Conservation (phyloP, 2,113 vertebrate species). For the Stictonetta naevosa region DNA sequence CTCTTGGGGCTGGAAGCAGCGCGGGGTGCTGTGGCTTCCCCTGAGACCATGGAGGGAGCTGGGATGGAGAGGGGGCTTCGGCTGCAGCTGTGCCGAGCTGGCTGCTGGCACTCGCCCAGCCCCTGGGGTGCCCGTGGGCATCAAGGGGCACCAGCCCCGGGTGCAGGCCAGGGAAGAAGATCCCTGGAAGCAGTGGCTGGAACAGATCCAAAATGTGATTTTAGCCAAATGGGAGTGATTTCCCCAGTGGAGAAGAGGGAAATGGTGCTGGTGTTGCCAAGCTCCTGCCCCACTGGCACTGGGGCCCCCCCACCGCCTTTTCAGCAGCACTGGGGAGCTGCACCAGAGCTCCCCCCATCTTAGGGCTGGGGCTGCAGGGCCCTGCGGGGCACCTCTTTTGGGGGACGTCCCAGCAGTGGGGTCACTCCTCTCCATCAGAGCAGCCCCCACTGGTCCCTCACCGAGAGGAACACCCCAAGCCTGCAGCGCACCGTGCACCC, state of each 20-base stretch:
- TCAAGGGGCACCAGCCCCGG: not conserved
- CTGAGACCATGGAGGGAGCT: too few species aligned
- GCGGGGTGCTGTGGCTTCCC: accelerated
- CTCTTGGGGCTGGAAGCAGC: not conserved
- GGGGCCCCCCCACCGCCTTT: not conserved
- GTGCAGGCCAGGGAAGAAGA: accelerated
- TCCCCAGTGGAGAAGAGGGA: not conserved
- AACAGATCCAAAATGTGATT: not conserved
- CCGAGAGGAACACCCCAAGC: not conserved
- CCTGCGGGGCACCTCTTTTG: accelerated
- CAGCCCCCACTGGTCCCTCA: not conserved
- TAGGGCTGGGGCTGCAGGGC: not conserved
- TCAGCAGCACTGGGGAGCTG: not conserved
- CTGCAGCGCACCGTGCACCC: not conserved
- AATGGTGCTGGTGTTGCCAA: accelerated
- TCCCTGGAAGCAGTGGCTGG: not conserved
- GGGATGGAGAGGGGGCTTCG: accelerated
- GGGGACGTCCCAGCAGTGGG: accelerated
- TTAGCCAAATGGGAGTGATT: not conserved
- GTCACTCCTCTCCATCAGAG: not conserved
- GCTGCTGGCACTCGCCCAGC: not conserved
- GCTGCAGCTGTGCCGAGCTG: not conserved
- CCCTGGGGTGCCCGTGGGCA: accelerated
- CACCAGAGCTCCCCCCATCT: not conserved
- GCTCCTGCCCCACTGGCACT: accelerated